A percentile compares a stretch with the other conserved stretches of the same genome.
These are phyloP conservation scores for Urocolius indicus DNA, from an alignment of 2,113 vertebrate species.

Conservation along the genomic window DNA sequence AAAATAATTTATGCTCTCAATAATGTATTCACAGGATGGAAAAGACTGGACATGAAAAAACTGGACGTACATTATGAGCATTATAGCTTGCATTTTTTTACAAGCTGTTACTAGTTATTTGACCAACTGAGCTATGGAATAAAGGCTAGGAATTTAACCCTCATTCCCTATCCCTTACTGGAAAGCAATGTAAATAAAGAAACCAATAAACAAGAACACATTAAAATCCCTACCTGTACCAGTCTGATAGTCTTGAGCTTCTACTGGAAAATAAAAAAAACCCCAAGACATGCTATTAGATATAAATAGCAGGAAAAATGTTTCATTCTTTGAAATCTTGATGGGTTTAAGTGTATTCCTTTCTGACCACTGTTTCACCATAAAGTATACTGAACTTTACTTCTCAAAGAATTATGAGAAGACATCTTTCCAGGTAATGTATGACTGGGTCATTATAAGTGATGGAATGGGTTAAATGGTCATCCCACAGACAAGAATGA, in stretches of 20 bases:
- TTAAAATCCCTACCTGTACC: neutral
- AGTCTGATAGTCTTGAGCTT: neutral
- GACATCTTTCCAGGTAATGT: neutral
- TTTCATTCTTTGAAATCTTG: neutral
- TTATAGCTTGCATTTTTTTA: neutral
- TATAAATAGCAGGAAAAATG: neutral
- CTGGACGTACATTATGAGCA: neutral
- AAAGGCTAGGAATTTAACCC: neutral
- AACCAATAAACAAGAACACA: neutral
- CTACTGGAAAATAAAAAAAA: neutral
- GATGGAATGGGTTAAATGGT: neutral
- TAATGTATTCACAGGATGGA: neutral
- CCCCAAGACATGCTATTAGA: accelerated
- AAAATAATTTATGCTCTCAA: neutral
- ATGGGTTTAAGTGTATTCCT: neutral
- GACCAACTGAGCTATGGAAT: neutral
- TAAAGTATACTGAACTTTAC: neutral
- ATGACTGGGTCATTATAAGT: neutral
- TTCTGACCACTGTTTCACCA: neutral
- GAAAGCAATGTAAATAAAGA: neutral
- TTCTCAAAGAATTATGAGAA: neutral
- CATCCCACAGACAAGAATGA: neutral
- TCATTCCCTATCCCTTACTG: neutral
- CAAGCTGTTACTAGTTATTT: neutral
- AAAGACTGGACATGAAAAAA: neutral